Percentiles rank a stretch among this genome's conserved stretches.
These are phyloP conservation scores for Alfaro cultratus DNA, from an alignment of 2,797 vertebrate species.

Conservation along the genomic window DNA sequence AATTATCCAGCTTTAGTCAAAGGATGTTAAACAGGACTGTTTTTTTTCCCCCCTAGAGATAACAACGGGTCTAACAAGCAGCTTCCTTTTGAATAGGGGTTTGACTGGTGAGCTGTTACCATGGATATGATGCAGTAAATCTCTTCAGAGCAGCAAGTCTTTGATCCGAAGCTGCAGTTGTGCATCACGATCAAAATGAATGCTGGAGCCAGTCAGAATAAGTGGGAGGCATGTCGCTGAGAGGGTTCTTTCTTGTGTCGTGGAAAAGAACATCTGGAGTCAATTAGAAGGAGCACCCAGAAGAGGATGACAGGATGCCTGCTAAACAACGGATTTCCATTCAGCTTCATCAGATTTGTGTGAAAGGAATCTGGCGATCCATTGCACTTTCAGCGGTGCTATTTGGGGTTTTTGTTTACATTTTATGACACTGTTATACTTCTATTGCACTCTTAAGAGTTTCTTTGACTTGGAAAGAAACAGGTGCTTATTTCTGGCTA, in stretches of 20 bases:
- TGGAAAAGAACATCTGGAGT: constrained; percentile 46
- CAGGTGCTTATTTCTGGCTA: constrained; percentile 30
- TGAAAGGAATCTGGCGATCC: constrained; percentile 2
- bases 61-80: constrained; percentile 22
- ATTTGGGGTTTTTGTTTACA: constrained; percentile 2
- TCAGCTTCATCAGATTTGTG: neutral
- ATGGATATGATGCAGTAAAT: constrained; percentile 60
- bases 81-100: constrained; percentile 38
- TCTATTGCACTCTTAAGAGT: neutral
- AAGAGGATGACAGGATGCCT: neutral
- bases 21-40: constrained; percentile 29
- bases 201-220: constrained; percentile 11
- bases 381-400: constrained; percentile 7
- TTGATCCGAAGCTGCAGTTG: constrained; percentile 17
- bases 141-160: constrained; percentile 33
- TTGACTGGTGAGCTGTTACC: constrained; percentile 47
- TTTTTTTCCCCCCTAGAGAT: neutral
- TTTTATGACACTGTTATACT: neutral
- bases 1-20: constrained; percentile 13
- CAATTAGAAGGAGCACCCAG: constrained; percentile 22
- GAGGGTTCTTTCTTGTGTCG: constrained; percentile 17
- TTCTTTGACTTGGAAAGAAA: neutral
- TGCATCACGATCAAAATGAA: constrained; percentile 30
- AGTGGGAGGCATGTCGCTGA: neutral
- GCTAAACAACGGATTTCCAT: neutral